Evolutionary conservation across 2,113 vertebrate species (phyloP).

Genomic region (Rhineura floridana): DNA sequence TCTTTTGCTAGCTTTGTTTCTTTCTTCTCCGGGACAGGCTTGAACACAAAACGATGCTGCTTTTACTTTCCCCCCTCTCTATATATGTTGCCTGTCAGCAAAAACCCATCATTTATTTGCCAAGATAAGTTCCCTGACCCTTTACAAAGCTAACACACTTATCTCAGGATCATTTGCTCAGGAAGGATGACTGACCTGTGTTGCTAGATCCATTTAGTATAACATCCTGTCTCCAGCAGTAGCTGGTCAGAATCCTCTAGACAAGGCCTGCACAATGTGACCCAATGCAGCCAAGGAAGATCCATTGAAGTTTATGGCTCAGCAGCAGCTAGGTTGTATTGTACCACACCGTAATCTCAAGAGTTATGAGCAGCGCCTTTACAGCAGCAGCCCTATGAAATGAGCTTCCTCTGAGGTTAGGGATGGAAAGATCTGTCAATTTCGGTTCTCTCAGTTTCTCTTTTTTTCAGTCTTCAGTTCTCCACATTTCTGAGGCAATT

Average conservation of each 20-base stretch:
- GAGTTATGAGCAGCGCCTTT: neutral
- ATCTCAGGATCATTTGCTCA: conserved; percentile 56
- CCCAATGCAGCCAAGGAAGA: neutral
- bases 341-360: neutral
- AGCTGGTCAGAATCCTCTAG: neutral
- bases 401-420: neutral
- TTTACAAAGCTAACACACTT: conserved; percentile 66
- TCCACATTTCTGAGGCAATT: too few species aligned
- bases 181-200: conserved; percentile 39
- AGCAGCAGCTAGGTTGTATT: neutral
- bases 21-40: conserved; percentile 37
- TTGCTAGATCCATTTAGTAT: conserved; percentile 49
- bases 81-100: conserved; percentile 56
- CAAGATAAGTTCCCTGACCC: conserved; percentile 59
- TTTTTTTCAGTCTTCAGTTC: too few species aligned
- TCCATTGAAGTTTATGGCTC: neutral
- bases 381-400: neutral
- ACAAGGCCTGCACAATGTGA: neutral
- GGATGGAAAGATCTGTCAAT: neutral
- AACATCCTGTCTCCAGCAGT: neutral
- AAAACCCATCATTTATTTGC: conserved; percentile 54
- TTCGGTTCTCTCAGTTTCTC: too few species aligned
- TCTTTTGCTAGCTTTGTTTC: conserved; percentile 43
- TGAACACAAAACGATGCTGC: conserved; percentile 41
- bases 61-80: conserved; percentile 52